Conservation (phyloP, 2,888 invertebrate genomes). For the Eristalis arbustorum region DNA sequence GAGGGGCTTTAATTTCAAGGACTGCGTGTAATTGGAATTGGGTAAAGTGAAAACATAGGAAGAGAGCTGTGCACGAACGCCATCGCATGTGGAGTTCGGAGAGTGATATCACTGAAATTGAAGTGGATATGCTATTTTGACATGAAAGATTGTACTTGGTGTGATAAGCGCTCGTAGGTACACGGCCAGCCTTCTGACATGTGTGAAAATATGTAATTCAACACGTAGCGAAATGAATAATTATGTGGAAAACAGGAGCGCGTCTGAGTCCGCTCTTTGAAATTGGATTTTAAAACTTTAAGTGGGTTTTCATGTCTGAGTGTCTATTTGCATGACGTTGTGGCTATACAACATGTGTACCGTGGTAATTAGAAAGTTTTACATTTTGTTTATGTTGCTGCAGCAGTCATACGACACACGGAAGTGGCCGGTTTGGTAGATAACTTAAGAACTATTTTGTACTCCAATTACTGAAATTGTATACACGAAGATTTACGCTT, state of each 20-base stretch:
- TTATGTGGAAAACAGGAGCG: background rate
- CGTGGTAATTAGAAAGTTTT: background rate
- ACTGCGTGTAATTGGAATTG: background rate
- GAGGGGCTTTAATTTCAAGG: slow-evolving; percentile 37
- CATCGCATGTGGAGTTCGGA: slow-evolving; percentile 32
- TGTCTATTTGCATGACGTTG: background rate
- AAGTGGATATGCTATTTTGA: slow-evolving; percentile 40
- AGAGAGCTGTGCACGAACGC: background rate
- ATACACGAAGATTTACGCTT: background rate
- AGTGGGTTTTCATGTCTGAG: background rate
- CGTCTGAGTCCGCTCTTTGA: background rate
- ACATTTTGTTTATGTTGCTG: background rate
- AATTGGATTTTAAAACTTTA: background rate
- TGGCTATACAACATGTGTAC: background rate
- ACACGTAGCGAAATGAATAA: background rate
- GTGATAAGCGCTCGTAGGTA: slow-evolving; percentile 15
- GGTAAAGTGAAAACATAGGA: background rate
- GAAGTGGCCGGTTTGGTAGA: background rate
- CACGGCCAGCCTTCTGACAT: background rate
- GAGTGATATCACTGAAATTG: slow-evolving; percentile 22
- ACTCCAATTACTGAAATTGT: background rate
- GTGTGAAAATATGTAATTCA: background rate
- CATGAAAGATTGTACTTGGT: slow-evolving; percentile 22
- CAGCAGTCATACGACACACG: background rate
- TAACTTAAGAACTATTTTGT: background rate